Evolutionary conservation across 2,888 invertebrate genomes (phyloP), one percentile per base, ranked within the genome.

Genomic region (Diadromus collaris): DNA sequence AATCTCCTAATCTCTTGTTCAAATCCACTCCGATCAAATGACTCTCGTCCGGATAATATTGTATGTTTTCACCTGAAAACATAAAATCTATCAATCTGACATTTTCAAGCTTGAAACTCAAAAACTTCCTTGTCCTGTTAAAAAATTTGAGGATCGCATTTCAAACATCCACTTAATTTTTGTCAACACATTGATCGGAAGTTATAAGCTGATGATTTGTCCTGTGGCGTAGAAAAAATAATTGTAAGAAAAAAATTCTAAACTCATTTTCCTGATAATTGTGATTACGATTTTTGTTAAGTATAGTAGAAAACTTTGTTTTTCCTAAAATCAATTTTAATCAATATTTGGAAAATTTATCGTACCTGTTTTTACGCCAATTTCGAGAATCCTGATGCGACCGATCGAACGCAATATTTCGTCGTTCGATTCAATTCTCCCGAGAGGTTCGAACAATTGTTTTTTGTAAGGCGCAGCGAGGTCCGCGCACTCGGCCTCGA

Each of bases 311-410:
- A 41, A n/a, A n/a, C n/a, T n/a, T n/a, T n/a, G 16, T 16, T 41
- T 41, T 51, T 6, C 4, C 2, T 13, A 2, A 13, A 51, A 51
- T 24, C 10, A 24, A 24, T 10, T 21, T 51, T 24, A 1, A 24
- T 13, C 9, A 4, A 5, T 13, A 51, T 34, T 54, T 64, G 13
- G 32, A 41, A 29, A 29, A 27, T 29, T 3, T 6, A 56, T 16
- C 16, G 10, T 61, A 89, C 89, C 90, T 65, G 89, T 90, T 85
- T 90, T 90, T 1, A 90, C 88, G 19, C 89, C 89, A 74, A 90
- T 89, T 82, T 90, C 89, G 21, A 89, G 82, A 10, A 90, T 70
- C 19, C 89, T 85, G 60, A 90, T 87, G 34, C 83, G 77, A 9
- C 84, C 83, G 64, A 86, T 75, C 3, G 83, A 84, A n/a, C 85